Evolutionary conservation across 1,140 invertebrate species (phyloP).

Genomic region (Cydia pomonella): DNA sequence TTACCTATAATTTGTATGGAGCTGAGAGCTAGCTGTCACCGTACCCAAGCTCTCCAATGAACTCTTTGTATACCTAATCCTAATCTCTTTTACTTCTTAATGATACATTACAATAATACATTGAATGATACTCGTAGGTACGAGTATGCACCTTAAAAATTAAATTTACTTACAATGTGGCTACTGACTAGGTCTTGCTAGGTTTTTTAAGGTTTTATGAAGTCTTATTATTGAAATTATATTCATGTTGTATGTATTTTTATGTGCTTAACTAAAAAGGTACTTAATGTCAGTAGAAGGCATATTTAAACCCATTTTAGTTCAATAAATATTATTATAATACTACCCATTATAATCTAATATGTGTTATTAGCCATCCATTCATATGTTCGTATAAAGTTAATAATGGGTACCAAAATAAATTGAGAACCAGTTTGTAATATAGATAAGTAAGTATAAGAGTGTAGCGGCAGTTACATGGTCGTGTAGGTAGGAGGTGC

Average conservation of each 20-base stretch:
- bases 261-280: not conserved
- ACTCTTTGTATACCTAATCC: too few relatives aligned
- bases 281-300: not conserved
- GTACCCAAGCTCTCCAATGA: too few relatives aligned
- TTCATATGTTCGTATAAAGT: not conserved
- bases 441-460: not conserved
- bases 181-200: too few relatives aligned
- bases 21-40: too few relatives aligned
- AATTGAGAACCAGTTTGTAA: slow-evolving; percentile 18
- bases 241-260: not conserved
- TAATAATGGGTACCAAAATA: slow-evolving; percentile 19
- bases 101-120: too few relatives aligned
- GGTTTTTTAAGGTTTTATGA: too few relatives aligned
- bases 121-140: too few relatives aligned
- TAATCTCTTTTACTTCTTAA: too few relatives aligned
- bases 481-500: slow-evolving; percentile 45
- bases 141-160: too few relatives aligned
- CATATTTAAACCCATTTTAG: not conserved
- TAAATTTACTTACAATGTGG: too few relatives aligned
- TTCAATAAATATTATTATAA: not conserved
- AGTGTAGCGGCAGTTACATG: slow-evolving; percentile 34
- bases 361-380: not conserved
- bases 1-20: too few relatives aligned
- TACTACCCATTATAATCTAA: not conserved
- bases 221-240: not conserved